Conservation (phyloP, 2,113 vertebrate genomes). For the Galemys pyrenaicus region DNA sequence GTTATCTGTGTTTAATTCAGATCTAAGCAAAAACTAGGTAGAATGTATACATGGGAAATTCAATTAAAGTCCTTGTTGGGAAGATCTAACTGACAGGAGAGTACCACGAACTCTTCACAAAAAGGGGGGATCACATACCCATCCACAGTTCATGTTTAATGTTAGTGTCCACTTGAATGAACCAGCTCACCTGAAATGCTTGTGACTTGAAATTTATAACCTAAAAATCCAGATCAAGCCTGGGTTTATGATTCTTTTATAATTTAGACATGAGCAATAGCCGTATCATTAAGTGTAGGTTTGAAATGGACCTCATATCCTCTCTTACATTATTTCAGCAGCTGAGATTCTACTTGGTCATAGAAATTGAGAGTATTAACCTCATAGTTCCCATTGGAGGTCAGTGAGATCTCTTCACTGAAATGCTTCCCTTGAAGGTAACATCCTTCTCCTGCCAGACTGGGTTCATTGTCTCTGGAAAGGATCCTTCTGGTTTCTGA, state of each 20-base stretch:
- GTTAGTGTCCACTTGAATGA: neutral
- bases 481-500: neutral
- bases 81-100: neutral
- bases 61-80: neutral
- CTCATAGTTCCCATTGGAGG: neutral
- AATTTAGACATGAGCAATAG: neutral
- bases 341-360: neutral
- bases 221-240: neutral
- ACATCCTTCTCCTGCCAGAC: neutral
- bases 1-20: neutral
- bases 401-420: neutral
- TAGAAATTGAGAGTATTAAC: neutral
- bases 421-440: neutral
- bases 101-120: neutral
- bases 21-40: neutral
- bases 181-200: neutral
- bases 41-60: neutral
- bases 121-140: neutral
- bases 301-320: neutral
- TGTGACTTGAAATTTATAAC: neutral
- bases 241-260: neutral
- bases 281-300: neutral
- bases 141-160: neutral
- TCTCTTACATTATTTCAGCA: neutral
- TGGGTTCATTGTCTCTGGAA: neutral